Base-by-base conservation (phyloP, 2,888 invertebrate genomes). In the Aleiodes alternator region DNA sequence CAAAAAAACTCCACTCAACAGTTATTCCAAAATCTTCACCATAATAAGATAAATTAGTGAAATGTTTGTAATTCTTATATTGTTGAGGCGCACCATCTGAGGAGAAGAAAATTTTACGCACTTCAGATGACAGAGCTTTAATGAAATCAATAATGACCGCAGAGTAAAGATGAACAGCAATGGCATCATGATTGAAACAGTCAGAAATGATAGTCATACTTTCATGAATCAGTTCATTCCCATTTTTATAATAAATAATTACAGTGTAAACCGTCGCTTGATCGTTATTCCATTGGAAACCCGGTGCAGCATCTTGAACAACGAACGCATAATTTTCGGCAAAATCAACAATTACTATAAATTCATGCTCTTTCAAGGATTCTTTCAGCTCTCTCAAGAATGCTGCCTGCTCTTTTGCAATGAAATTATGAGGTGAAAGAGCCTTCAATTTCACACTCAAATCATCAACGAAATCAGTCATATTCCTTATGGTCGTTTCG, bases 151-250 rank as follows among this genome's bases (percentile, higher is more conserved):
- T 68, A 4, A 70, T 43, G 38, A 77, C 72, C 29, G 50, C 29
- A 9, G 53, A 75, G 72, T 73, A 73, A 23, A 73, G 50, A 51
- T 78, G 48, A 4, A 82, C 76, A 55, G 80, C 72, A 73, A 76
- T 57, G 23, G 80, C 57, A 71, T 81, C 80, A 73, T 82, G 81
- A 34, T 14, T 76, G 6, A 73, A 56, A 57, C 73, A 75, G 69
- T 82, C 82, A 11, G 82, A 80, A 23, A 82, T 79, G 8, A 79
- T 77, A 6, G 78, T 78, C 31, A 81, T 72, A 72, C 79, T 81
- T 38, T 38, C 56, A 68, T 80, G 77, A 31, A 56, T 50, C 29
- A 64, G 50, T 73, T 76, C 75, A 71, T 76, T 80, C 73, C 82
- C 81, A 14, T 66, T 48, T 73, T 76, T 78, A 69, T 76, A 81